phyloP scores from a whole-genome alignment of 2,113 vertebrate genomes.

The Haemorhous mexicanus region DNA sequence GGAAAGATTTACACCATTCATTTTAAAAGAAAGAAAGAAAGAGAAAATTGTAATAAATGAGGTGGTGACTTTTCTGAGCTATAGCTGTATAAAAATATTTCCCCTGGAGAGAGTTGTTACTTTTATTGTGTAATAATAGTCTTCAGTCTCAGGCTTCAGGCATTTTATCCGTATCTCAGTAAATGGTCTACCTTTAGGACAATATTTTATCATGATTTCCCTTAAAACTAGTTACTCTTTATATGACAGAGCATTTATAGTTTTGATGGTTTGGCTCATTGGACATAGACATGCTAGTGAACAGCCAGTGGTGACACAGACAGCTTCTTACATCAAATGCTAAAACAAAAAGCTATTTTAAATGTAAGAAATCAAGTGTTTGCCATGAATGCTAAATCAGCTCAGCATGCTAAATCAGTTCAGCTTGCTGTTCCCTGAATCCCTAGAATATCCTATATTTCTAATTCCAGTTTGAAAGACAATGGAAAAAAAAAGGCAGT shows the following conservation, averaged over 20 bases:
- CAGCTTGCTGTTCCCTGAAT: neutral
- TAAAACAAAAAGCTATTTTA: neutral
- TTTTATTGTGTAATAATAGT: constrained; percentile 42
- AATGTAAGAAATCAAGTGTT: neutral
- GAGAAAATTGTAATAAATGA: constrained; percentile 38
- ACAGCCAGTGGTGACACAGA: neutral
- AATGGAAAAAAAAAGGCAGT: neutral
- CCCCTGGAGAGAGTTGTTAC: constrained; percentile 38
- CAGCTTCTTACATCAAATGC: neutral
- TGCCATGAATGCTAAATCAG: neutral
- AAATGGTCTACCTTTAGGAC: constrained; percentile 40
- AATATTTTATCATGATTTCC: constrained; percentile 52
- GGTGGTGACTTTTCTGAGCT: constrained; percentile 22
- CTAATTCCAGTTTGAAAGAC: neutral
- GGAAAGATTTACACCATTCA: constrained; percentile 12
- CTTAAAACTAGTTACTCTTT: constrained; percentile 58
- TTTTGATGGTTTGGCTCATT: constrained; percentile 32
- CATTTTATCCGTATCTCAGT: constrained; percentile 31
- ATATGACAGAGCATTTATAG: constrained; percentile 28
- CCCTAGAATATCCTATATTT: neutral
- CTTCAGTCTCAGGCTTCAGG: constrained; percentile 22
- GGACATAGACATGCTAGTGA: neutral
- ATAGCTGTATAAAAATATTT: constrained; percentile 41
- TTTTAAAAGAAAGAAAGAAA: constrained; percentile 33
- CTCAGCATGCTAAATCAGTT: neutral